Evolutionary conservation across 2,113 vertebrate genomes (phyloP), one percentile per base, ranked within the genome.

Genomic region (Paedocypris sp.): DNA sequence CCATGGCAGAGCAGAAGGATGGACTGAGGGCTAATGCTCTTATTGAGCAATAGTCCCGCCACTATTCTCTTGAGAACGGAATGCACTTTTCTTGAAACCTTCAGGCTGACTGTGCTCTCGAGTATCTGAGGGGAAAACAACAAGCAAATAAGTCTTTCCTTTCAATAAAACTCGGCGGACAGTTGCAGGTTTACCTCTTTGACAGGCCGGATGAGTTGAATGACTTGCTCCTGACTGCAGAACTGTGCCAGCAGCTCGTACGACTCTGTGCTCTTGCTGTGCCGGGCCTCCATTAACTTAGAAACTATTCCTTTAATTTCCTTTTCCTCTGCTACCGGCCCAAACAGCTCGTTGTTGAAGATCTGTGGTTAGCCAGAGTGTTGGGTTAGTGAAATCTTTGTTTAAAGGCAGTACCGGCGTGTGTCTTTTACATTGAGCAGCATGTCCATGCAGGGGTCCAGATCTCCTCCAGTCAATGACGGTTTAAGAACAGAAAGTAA

Each of bases 231-330:
- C 60, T 83, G 91, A 69, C 93, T 90, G 58, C 91, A 80, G 72
- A 90, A 98, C 63, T 79, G 86, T 4, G 83, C 93, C 69, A 99
- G 86, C 61, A 98, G 83, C 85, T 96, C 89, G 0, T 98, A 98
- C 2, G 92, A 93, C 67, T 96, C 91, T 0, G 88, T 92, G 72
- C 95, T 98, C 74, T 94, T 98, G 84, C 87, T 98, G 83, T 91
- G 90, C 18, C 93, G 88, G 0, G 94, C 95, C 77, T 99, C 95
- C 93, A 97, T 96, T 61, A 92, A 81, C 76, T 98, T 98, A 60
- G 92, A 94, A 31, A 93, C 81, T 3, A 99, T 99, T 29, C 92
- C 92, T 36, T 90, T 97, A 33, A 98, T 90, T 46, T 92, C 91
- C 56, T 99, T 99, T 72, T 98, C 93, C 77, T 94, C 94, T 0